These are phyloP conservation scores for Odontamblyopus lacepedii DNA, from an alignment of 2,797 vertebrate species.

Conservation along the genomic window DNA sequence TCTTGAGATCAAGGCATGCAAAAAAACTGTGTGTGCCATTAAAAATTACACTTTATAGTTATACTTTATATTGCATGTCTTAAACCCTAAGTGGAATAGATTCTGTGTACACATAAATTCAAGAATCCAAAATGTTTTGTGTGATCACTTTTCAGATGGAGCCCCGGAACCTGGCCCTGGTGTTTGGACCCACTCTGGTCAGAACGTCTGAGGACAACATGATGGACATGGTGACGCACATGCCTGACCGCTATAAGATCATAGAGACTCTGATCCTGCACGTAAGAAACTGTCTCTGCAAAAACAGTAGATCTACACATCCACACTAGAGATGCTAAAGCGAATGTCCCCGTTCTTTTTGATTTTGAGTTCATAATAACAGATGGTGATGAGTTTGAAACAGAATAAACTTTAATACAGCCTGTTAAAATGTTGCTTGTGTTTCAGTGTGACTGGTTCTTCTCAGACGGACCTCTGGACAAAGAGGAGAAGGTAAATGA, in stretches of 20 bases:
- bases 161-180: slow-evolving; percentile 92
- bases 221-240: slow-evolving; percentile 98
- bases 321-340: neutral
- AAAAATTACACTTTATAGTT: too few relatives aligned
- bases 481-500: slow-evolving; percentile 84
- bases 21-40: neutral
- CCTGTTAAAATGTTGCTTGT: slow-evolving; percentile 17
- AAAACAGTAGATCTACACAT: neutral
- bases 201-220: slow-evolving; percentile 96
- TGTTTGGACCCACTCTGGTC: slow-evolving; percentile 94
- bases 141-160: slow-evolving; percentile 85
- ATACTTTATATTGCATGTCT: too few relatives aligned
- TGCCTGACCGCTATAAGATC: slow-evolving; percentile 97
- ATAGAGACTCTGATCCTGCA: slow-evolving; percentile 95
- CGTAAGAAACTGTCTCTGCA: slow-evolving; percentile 70
- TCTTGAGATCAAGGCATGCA: neutral
- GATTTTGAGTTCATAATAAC: neutral
- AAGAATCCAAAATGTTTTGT: neutral
- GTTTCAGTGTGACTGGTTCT: slow-evolving; percentile 92
- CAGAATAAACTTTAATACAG: neutral
- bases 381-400: neutral
- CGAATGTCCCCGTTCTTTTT: too few relatives aligned
- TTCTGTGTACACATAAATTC: neutral
- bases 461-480: slow-evolving; percentile 82
- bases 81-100: neutral